phyloP scores from a whole-genome alignment of 2,888 invertebrate species.

The Ormyrus nitidulus region DNA sequence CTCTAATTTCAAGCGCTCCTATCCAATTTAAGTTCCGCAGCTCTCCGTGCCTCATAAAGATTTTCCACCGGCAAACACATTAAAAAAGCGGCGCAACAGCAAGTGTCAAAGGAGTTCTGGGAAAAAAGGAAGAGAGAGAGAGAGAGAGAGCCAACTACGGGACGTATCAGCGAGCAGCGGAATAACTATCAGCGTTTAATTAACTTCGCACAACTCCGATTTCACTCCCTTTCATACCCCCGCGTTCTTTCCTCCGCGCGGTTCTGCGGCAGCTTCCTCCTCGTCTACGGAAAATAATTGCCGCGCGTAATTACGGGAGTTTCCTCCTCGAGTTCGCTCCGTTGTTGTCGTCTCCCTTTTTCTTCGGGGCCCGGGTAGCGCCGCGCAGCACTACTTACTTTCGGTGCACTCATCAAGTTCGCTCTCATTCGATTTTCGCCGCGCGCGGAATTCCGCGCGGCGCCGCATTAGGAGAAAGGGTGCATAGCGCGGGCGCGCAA shows the following conservation, averaged over 20 bases:
- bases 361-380: neutral
- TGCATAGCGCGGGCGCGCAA: neutral
- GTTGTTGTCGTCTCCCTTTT: slow-evolving; percentile 38
- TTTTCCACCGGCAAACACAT: too few species aligned
- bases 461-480: neutral
- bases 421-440: slow-evolving; percentile 10
- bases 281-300: slow-evolving; percentile 66
- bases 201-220: slow-evolving; percentile 68
- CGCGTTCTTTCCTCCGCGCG: slow-evolving; percentile 35
- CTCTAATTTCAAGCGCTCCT: too few species aligned
- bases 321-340: slow-evolving; percentile 52
- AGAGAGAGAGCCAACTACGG: neutral
- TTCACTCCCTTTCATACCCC: slow-evolving; percentile 53
- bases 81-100: too few species aligned
- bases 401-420: slow-evolving; percentile 17
- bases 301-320: slow-evolving; percentile 66
- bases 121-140: neutral
- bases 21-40: too few species aligned
- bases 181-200: slow-evolving; percentile 67
- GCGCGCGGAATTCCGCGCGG: neutral
- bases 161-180: slow-evolving; percentile 5
- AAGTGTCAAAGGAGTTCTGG: too few species aligned
- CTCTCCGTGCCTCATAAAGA: too few species aligned
- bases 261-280: slow-evolving; percentile 11
- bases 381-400: neutral